These are phyloP conservation scores for Ammodytes marinus DNA, from an alignment of 2,113 vertebrate species.

Conservation along the genomic window DNA sequence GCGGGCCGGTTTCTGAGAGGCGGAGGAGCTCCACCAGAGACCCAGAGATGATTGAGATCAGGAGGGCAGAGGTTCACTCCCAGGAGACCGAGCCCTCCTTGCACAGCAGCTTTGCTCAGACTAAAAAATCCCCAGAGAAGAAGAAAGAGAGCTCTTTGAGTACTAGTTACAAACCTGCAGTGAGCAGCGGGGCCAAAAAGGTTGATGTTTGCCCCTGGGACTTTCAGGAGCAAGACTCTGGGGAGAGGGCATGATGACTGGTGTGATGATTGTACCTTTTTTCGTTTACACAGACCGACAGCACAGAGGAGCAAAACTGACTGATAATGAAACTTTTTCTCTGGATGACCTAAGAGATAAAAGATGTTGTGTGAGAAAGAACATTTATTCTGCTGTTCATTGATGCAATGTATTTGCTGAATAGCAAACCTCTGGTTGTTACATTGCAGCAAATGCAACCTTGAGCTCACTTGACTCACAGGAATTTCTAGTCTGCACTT, in stretches of 20 bases:
- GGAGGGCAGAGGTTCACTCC: constrained; percentile 80
- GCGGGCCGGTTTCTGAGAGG: constrained; percentile 71
- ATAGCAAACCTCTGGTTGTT: constrained; percentile 84
- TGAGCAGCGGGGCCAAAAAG: constrained; percentile 65
- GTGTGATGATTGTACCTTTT: constrained; percentile 43
- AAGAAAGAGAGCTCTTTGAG: constrained; percentile 73
- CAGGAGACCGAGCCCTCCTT: constrained; percentile 70
- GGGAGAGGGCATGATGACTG: constrained; percentile 74
- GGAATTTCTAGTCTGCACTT: constrained; percentile 68
- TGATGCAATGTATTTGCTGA: constrained; percentile 88
- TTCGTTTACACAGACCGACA: constrained; percentile 58
- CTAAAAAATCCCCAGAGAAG: constrained; percentile 68
- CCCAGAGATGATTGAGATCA: constrained; percentile 80
- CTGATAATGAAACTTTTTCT: constrained; percentile 15
- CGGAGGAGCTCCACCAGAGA: constrained; percentile 85
- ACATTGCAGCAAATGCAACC: constrained; percentile 87
- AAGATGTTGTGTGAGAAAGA: constrained; percentile 30
- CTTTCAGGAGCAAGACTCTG: constrained; percentile 84
- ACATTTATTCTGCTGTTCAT: constrained; percentile 31
- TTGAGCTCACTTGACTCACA: constrained; percentile 81
- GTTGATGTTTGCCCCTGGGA: constrained; percentile 87
- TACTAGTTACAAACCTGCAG: constrained; percentile 63
- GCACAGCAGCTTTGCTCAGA: constrained; percentile 61
- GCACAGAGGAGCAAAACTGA: constrained; percentile 27
- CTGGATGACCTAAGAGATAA: constrained; percentile 27